Base-by-base conservation (phyloP, 2,113 vertebrate species). In the Piprites chloris region DNA sequence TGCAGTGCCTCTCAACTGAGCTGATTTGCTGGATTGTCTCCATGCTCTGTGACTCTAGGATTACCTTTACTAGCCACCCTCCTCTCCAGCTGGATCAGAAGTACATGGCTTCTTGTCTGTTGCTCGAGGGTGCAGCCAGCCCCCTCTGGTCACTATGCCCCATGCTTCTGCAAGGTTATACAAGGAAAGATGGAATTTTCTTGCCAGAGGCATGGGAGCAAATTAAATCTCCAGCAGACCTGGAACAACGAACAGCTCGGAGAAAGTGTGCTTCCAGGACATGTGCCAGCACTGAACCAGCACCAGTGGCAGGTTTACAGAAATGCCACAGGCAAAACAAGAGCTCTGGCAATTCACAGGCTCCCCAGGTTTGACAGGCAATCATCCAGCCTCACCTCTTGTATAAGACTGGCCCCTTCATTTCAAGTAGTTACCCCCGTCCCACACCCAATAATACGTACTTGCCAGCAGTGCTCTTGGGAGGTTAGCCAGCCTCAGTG, bases 221-320 rank as follows among this genome's bases (percentile, higher is more conserved):
- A 90, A 85, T 93, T 88, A 82, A 74, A 33, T 86, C 87, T 95
- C 46, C 35, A 42, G 85, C 87, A 95, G 85, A 87, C 37, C 67
- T 94, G 87, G 91, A 94, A 94, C 87, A 95, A 88, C 2, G 59
- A 94, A 62, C 82, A 84, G 72, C 83, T 97, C 1, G 85, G 85
- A 87, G 93, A 96, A 96, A 95, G 94, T 90, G 91, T 96, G 91
- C 95, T 96, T 94, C 68, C 93, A 93, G 93, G 85, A 93, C 63
- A 83, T 2, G 3, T 95, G 95, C 95, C 96, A 97, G 78, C 77
- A 52, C 89, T 91, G 84, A 90, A 93, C 74, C 93, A 85, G 85
- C 81, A 96, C 93, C 89, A 83, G 75, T 56, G 72, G 87, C 93
- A 93, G 87, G 35, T 93, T 96, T 96, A 95, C 95, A 96, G 96